Base-by-base conservation (phyloP, 2,797 vertebrate species). In the Bovichtus diacanthus region DNA sequence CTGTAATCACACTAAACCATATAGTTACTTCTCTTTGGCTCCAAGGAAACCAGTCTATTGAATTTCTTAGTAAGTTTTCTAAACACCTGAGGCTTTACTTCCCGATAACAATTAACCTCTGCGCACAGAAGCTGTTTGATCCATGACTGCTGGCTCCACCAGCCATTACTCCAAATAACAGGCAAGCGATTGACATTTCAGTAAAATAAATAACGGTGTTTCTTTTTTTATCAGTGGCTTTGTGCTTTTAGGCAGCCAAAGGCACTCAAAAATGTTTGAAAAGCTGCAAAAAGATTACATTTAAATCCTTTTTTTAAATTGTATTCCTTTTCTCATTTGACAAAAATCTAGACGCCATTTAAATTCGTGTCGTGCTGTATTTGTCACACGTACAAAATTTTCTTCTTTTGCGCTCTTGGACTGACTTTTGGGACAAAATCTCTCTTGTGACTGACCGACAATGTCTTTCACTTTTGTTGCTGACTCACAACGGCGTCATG, bases 91-190 rank as follows among this genome's bases (percentile, higher is more conserved):
- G 81, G 88, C 84, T 70, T 90, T 61, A 49, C 85, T 86, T 74
- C 76, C 82, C 64, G 56, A 88, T 87, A 88, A 88, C 87, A 91
- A 91, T 95, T 92, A 93, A 92, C 90, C 88, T 92, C 87, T 82
- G 75, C 76, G 70, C 73, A 43, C 51, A 27, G 68, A 83, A 71
- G 66, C 84, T 73, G 82, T 90, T 90, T 89, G 84, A 91, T 90
- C 88, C 78, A 61, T 86, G 88, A 85, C 90, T 79, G 78, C 78
- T 11, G 85, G 63, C 80, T 80, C 80, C 71, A 56, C 1, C 77
- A 78, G 68, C 67, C 80, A 76, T 91, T 92, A 78, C 80, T 85
- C 34, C 76, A 76, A 90, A 88, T 87, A 89, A 81, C 79, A 79
- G 69, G 89, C 70, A 46, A 61, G 51, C 8, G 1, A 84, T 78